Conservation (phyloP, 2,797 vertebrate species). For the Pseudochromis fuscus region DNA sequence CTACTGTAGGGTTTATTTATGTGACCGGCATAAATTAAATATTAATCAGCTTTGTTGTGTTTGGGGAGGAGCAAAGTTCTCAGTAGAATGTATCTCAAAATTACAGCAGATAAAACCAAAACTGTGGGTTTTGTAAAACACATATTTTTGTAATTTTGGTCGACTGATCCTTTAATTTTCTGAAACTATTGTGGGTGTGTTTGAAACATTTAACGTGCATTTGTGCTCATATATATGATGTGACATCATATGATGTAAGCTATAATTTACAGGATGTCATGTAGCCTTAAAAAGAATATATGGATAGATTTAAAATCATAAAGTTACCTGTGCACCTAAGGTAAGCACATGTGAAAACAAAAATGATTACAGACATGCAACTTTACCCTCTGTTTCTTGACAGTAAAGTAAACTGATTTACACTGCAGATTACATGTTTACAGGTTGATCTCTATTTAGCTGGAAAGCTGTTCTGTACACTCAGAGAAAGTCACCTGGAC, state of each 20-base stretch:
- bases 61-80: background rate
- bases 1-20: background rate
- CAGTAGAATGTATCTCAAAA: background rate
- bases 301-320: too few relatives aligned
- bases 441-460: background rate
- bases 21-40: background rate
- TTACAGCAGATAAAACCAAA: background rate
- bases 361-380: background rate
- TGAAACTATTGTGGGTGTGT: background rate
- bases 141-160: background rate
- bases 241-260: background rate
- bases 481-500: conserved; percentile 16
- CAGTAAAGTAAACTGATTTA: background rate
- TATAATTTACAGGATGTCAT: too few relatives aligned
- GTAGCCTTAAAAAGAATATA: too few relatives aligned
- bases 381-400: background rate
- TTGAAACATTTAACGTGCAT: background rate
- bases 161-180: background rate
- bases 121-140: background rate
- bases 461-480: background rate
- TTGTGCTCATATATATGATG: background rate
- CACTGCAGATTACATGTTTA: background rate
- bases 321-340: background rate
- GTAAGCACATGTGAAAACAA: background rate
- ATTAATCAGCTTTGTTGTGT: background rate